These are phyloP conservation scores for Limulus polyphemus DNA, from an alignment of 2,888 invertebrate species.

Conservation along the genomic window DNA sequence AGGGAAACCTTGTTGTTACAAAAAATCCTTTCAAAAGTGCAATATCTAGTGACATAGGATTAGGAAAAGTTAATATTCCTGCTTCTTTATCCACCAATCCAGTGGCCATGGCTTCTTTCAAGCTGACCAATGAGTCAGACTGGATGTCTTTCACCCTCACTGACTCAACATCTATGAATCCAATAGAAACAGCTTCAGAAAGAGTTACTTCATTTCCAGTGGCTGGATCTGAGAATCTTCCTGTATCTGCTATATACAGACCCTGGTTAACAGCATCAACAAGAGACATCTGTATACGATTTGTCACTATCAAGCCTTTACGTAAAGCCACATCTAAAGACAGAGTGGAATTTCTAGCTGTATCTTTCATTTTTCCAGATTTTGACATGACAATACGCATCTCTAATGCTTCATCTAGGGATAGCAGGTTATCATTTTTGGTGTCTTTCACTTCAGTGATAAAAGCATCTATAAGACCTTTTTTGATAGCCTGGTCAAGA, in stretches of 20 bases:
- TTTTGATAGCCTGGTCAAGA: conserved; percentile 60
- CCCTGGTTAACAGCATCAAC: conserved; percentile 55
- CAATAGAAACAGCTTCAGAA: conserved; percentile 58
- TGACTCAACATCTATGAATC: conserved; percentile 58
- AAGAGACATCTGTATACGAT: conserved; percentile 6
- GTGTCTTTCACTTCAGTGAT: conserved; percentile 45
- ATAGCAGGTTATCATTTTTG: conserved; percentile 47
- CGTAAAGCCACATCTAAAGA: conserved; percentile 36
- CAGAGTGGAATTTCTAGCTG: conserved; percentile 47
- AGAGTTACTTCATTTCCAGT: conserved; percentile 64
- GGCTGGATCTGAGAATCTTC: conserved; percentile 72
- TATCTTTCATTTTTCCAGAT: conserved; percentile 54
- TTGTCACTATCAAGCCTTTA: conserved; percentile 40
- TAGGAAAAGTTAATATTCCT: conserved; percentile 17
- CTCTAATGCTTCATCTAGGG: conserved; percentile 44
- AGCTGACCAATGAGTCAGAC: conserved; percentile 51
- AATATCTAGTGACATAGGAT: conserved; percentile 21
- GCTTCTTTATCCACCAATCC: conserved; percentile 33
- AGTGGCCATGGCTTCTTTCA: conserved; percentile 49
- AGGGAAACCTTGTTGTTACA: conserved; percentile 48
- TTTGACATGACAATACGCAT: conserved; percentile 47
- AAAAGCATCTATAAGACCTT: conserved; percentile 65
- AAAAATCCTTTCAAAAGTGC: conserved; percentile 23
- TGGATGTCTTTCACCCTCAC: conserved; percentile 47
- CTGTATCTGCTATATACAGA: conserved; percentile 56